phyloP scores from a whole-genome alignment of 2,113 vertebrate species.

The Baryphthengus martii region DNA sequence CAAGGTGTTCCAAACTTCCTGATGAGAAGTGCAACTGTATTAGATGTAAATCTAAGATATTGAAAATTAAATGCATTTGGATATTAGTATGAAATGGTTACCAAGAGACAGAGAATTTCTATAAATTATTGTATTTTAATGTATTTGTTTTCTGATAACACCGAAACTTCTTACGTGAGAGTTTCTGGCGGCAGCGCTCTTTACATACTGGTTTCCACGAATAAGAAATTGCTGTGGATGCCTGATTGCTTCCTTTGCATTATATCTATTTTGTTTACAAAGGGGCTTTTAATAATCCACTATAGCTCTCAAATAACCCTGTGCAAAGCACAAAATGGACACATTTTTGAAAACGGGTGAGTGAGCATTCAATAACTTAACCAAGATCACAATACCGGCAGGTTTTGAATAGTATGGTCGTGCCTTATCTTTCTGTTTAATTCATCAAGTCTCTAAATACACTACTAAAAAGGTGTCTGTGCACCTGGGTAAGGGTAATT shows the following conservation, averaged over 20 bases:
- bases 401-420: conserved; percentile 13
- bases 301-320: conserved; percentile 43
- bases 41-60: background rate
- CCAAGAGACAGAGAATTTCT: conserved; percentile 16
- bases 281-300: conserved; percentile 62
- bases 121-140: conserved; percentile 66
- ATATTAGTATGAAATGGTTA: background rate
- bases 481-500: conserved; percentile 55
- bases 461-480: conserved; percentile 47
- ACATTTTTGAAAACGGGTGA: conserved; percentile 44
- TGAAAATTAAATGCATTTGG: conserved; percentile 3
- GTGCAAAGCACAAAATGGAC: conserved; percentile 53
- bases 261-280: conserved; percentile 54
- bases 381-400: conserved; percentile 24
- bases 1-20: background rate
- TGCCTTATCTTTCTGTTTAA: conserved; percentile 70
- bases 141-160: conserved; percentile 63
- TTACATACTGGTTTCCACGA: conserved; percentile 50
- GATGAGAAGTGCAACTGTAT: background rate
- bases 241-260: conserved; percentile 46
- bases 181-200: background rate
- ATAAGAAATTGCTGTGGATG: conserved; percentile 57
- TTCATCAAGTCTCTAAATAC: conserved; percentile 50
- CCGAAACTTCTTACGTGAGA: background rate
- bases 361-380: conserved; percentile 27